Percentiles rank a stretch among this genome's conserved stretches.
Evolutionary conservation across 1,140 invertebrate species (phyloP).

Genomic region (Drosophila paulistorum): DNA sequence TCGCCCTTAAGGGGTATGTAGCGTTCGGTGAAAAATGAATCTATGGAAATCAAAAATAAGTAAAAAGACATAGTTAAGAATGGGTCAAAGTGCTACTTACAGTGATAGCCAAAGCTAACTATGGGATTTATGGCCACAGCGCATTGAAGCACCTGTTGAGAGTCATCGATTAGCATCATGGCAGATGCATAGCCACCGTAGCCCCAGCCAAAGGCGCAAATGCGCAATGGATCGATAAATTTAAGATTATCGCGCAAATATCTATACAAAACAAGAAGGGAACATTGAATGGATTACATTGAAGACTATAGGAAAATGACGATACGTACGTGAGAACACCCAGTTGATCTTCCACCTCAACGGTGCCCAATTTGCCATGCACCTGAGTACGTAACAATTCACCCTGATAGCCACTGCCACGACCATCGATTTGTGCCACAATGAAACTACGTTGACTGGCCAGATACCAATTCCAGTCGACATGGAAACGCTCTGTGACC

Average conservation of each 20-base stretch:
- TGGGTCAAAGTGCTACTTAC: conserved; percentile 84
- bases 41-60: conserved; percentile 82
- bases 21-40: conserved; percentile 93
- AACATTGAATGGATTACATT: not conserved
- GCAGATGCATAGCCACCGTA: conserved; percentile 89
- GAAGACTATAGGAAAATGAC: not conserved
- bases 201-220: conserved; percentile 89
- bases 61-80: too few species aligned
- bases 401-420: conserved; percentile 91
- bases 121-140: conserved; percentile 92
- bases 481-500: conserved; percentile 89
- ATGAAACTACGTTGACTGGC: conserved; percentile 90
- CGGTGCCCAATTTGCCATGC: conserved; percentile 86
- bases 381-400: conserved; percentile 89
- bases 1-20: conserved; percentile 89
- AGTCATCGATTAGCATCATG: conserved; percentile 89
- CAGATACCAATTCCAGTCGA: conserved; percentile 91
- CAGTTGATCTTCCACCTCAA: conserved; percentile 93
- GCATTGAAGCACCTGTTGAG: conserved; percentile 89
- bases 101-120: conserved; percentile 91
- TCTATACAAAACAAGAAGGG: conserved; percentile 73
- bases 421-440: conserved; percentile 90
- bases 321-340: conserved; percentile 88
- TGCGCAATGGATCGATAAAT: conserved; percentile 89
- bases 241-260: conserved; percentile 89